These are phyloP conservation scores for Silurus meridionalis DNA, from an alignment of 2,113 vertebrate genomes.

Conservation along the genomic window DNA sequence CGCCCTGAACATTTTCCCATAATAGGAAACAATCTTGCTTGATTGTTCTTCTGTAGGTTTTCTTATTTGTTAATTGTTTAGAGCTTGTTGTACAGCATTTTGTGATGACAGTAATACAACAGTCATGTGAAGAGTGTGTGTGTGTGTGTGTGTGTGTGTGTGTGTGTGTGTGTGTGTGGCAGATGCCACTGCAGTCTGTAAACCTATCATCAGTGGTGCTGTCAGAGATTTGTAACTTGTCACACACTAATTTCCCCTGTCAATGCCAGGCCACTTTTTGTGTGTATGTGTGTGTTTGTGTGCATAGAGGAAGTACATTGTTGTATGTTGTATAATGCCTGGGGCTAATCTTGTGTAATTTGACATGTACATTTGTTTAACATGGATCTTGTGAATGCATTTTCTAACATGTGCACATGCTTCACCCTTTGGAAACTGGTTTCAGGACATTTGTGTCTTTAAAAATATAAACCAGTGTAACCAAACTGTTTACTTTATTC, in stretches of 20 bases:
- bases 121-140: neutral
- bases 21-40: neutral
- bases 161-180: conserved; percentile 49
- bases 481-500: conserved; percentile 22
- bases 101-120: neutral
- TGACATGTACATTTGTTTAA: neutral
- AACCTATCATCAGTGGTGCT: conserved; percentile 76
- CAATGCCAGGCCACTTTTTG: conserved; percentile 65
- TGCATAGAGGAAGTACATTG: conserved; percentile 46
- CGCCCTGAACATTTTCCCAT: neutral
- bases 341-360: conserved; percentile 45
- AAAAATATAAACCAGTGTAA: conserved; percentile 52
- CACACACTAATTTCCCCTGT: conserved; percentile 63
- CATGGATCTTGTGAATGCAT: conserved; percentile 6
- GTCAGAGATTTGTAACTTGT: conserved; percentile 80
- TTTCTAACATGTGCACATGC: neutral
- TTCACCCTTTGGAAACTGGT: conserved; percentile 35
- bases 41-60: neutral
- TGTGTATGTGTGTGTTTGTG: conserved; percentile 57
- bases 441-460: conserved; percentile 48
- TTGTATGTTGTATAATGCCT: neutral
- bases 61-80: neutral
- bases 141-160: neutral
- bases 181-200: conserved; percentile 72
- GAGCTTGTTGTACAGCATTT: neutral